Base-by-base conservation (phyloP, 2,797 vertebrate genomes). In the Pipistrellus kuhlii region DNA sequence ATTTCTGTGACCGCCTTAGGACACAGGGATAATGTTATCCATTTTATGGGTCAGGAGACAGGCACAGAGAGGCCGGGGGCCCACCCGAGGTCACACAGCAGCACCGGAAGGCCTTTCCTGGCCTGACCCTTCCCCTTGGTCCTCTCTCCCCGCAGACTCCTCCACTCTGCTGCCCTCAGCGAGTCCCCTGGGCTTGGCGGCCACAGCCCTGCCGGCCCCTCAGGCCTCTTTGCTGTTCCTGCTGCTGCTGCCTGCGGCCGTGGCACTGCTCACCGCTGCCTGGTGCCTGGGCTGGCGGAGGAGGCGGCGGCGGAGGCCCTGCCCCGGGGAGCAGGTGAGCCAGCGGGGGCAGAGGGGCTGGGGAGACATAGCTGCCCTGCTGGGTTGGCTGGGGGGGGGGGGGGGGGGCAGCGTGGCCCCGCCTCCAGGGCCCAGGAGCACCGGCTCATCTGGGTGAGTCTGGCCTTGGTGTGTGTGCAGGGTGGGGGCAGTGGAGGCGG, bases 381-480 rank as follows among this genome's bases (percentile, higher is more conserved):
- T 78, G 82, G 80, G 55, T 72, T 93, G 90, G 96, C 73, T 84
- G 62, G 44, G 25, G 35, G 35, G 35, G 35, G 35, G 35, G n/a
- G n/a, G 1, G 25, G 9, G 92, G 17, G 38, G 80, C 59, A 7
- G 85, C 85, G 85, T 9, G 69, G 71, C 73, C 48, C 59, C 12
- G 0, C 32, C 41, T 32, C 78, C 46, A 18, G 15, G 13, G 72
- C 69, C 38, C 83, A 88, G 48, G 48, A 68, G n/a, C 6, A 2
- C 12, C 69, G 87, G 77, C 48, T 78, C 25, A 9, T 41, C 38
- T 41, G 38, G 38, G 38, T 6, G 38, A 41, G 38, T 41, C 38
- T 41, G 38, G 98, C 3, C 97, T 99, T 23, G 98, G 98, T 0
- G 98, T 98, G 6, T 98, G 93, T 98, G 98, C 95, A 44, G n/a